These are phyloP conservation scores for Pyrrhia umbra DNA, from an alignment of 2,888 invertebrate species.

Conservation along the genomic window DNA sequence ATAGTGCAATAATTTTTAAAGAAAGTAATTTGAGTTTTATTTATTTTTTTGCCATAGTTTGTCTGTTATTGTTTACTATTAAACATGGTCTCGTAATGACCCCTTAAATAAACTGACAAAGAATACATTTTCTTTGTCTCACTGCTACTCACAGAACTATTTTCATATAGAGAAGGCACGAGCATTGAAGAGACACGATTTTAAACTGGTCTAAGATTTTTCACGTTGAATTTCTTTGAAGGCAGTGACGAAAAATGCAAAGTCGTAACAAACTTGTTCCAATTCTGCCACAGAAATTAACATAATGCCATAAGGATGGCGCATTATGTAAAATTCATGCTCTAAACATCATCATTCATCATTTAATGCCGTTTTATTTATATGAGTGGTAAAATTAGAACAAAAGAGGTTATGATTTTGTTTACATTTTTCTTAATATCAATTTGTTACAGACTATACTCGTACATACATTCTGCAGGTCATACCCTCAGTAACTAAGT, in stretches of 20 bases:
- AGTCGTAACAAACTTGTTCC: too few species aligned
- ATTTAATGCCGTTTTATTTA: too few species aligned
- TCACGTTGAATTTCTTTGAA: too few species aligned
- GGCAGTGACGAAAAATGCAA: too few species aligned
- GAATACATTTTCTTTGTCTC: neutral
- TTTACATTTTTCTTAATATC: too few species aligned
- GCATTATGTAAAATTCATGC: too few species aligned
- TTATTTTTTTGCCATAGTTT: neutral
- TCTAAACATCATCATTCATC: too few species aligned
- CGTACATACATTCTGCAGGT: neutral
- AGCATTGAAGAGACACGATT: neutral
- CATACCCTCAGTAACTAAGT: neutral
- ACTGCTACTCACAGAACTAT: neutral
- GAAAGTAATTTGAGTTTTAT: slow-evolving; percentile 13
- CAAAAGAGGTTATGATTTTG: too few species aligned
- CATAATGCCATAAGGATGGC: too few species aligned
- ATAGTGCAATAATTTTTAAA: slow-evolving; percentile 25
- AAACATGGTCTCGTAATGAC: neutral
- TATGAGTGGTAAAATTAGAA: too few species aligned
- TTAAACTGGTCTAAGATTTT: neutral
- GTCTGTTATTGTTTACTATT: neutral
- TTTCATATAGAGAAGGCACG: neutral
- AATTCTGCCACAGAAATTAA: too few species aligned
- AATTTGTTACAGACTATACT: too few species aligned
- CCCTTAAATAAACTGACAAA: neutral